These are phyloP conservation scores for Lycocerus yunnanus DNA, from an alignment of 2,888 invertebrate genomes.

Conservation along the genomic window DNA sequence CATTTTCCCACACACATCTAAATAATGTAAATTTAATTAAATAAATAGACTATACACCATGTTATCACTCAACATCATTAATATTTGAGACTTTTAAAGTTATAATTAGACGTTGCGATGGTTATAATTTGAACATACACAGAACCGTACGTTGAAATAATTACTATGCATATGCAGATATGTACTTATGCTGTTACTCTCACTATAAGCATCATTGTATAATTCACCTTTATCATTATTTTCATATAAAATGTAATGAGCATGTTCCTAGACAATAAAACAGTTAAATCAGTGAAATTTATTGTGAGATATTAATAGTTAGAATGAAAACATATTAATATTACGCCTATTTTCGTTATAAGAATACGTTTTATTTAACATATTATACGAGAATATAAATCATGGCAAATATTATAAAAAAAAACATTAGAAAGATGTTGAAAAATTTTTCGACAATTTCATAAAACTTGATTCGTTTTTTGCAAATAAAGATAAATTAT, in stretches of 20 bases:
- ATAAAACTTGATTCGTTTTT: neutral
- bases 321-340: neutral
- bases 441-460: neutral
- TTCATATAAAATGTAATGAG: neutral
- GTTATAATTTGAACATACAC: slow-evolving; percentile 8
- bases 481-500: neutral
- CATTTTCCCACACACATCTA: slow-evolving; percentile 33
- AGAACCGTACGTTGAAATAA: neutral
- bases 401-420: too few species aligned
- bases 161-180: neutral
- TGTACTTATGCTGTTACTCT: neutral
- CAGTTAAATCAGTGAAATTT: neutral
- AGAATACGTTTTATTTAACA: neutral
- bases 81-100: slow-evolving; percentile 20
- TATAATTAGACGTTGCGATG: slow-evolving; percentile 23
- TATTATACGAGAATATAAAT: too few species aligned
- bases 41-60: slow-evolving; percentile 24
- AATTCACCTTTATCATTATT: neutral
- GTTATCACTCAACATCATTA: slow-evolving; percentile 15
- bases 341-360: neutral
- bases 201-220: neutral
- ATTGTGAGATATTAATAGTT: neutral
- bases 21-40: slow-evolving; percentile 39
- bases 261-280: neutral
- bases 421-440: too few species aligned